These are phyloP conservation scores for Ursus arctos DNA, from an alignment of 2,113 vertebrate genomes.

Conservation along the genomic window DNA sequence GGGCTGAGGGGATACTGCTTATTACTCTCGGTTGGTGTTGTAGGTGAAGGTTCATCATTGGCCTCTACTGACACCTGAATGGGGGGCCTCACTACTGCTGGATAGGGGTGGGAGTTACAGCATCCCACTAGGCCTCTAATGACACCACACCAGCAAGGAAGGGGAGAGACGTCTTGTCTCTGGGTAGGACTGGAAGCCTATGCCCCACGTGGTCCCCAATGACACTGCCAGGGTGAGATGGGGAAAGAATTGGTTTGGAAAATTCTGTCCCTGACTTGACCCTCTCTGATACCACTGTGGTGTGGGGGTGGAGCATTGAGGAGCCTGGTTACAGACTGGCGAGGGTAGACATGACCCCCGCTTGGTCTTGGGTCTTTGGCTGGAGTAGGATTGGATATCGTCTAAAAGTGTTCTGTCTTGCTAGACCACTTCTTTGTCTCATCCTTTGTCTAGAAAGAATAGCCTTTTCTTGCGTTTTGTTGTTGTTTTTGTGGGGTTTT, in stretches of 20 bases:
- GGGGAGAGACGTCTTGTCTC: background rate
- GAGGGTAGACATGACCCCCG: background rate
- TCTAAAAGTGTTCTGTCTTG: background rate
- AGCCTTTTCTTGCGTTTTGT: background rate
- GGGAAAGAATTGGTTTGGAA: background rate
- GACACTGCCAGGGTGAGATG: background rate
- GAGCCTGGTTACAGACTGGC: background rate
- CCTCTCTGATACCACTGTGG: background rate
- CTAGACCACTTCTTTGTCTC: background rate
- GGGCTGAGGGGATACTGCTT: background rate
- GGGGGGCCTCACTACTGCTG: background rate
- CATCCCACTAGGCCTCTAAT: background rate
- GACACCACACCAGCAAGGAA: background rate
- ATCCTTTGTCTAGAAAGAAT: background rate
- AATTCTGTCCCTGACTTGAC: background rate
- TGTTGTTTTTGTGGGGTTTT: background rate
- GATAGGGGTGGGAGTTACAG: background rate
- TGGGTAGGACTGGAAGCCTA: background rate
- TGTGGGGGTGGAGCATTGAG: background rate
- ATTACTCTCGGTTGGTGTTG: background rate
- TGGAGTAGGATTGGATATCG: background rate
- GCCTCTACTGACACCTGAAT: background rate
- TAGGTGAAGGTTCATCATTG: background rate
- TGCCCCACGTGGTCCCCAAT: background rate
- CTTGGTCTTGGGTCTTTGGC: background rate